These are phyloP conservation scores for Brachionus rotundiformis DNA, from an alignment of 1,140 invertebrate genomes.

Conservation along the genomic window DNA sequence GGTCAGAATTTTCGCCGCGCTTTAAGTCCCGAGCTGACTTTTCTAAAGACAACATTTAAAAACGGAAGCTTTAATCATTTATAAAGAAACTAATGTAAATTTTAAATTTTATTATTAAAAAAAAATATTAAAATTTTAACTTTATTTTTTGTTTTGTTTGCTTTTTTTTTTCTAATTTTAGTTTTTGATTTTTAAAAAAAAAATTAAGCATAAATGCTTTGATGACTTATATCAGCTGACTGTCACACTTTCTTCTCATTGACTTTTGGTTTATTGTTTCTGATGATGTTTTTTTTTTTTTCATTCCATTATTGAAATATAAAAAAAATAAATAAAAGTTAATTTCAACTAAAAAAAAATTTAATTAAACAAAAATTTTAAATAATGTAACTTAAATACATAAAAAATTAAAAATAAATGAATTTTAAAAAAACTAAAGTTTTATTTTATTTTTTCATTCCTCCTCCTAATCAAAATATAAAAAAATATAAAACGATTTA, in stretches of 20 bases:
- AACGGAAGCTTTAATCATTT: neutral
- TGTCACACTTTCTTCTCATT: neutral
- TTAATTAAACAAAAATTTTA: neutral
- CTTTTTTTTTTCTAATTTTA: constrained; percentile 3
- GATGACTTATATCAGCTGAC: neutral
- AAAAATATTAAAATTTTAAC: neutral
- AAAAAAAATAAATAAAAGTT: neutral
- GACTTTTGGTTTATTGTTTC: neutral
- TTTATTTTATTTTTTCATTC: no score
- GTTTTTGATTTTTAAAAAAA: constrained; percentile 13
- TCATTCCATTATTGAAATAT: constrained; percentile 44
- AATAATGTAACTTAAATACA: neutral
- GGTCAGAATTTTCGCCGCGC: neutral
- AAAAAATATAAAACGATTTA: no score
- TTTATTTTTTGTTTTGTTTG: constrained; percentile 29
- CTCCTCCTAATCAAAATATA: no score
- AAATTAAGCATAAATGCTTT: neutral
- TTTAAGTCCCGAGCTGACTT: no score
- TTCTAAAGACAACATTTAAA: neutral
- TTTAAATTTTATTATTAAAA: neutral
- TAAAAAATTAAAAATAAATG: neutral
- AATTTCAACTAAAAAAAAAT: neutral
- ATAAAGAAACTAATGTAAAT: constrained; percentile 22
- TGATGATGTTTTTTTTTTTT: constrained; percentile 25
- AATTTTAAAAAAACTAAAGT: neutral